Conservation (phyloP, 2,888 invertebrate species). For the Xestobium rufovillosum region DNA sequence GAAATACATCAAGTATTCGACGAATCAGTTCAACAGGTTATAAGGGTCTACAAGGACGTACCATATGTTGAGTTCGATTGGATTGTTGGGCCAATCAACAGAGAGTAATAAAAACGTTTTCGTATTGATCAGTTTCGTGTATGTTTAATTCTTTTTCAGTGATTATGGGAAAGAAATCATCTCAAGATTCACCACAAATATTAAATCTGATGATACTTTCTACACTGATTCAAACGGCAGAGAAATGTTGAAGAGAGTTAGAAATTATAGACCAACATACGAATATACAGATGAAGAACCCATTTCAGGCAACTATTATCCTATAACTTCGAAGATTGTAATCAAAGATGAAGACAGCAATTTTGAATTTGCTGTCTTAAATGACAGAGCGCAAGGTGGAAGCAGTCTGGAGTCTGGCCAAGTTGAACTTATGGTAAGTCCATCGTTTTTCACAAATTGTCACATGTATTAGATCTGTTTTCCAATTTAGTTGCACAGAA, state of each 20-base stretch:
- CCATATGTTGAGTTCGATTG: constrained; percentile 54
- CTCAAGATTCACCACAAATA: constrained; percentile 52
- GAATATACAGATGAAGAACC: constrained; percentile 45
- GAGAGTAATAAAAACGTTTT: too few relatives aligned
- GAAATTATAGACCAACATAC: constrained; percentile 55
- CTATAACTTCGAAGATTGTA: constrained; percentile 59
- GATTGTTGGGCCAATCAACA: constrained; percentile 55
- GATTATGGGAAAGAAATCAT: constrained; percentile 64
- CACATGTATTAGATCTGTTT: constrained; percentile 12
- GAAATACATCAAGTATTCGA: constrained; percentile 59
- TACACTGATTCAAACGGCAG: constrained; percentile 75
- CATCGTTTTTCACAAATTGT: constrained; percentile 16
- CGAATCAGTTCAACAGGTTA: too few relatives aligned
- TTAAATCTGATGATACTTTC: constrained; percentile 51
- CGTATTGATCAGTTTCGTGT: too few relatives aligned
- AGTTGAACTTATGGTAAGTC: constrained; percentile 12
- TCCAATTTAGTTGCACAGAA: constrained; percentile 59
- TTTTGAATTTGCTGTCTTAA: constrained; percentile 47
- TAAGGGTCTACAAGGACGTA: too few relatives aligned
- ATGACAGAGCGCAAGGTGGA: constrained; percentile 55
- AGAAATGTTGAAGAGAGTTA: constrained; percentile 56
- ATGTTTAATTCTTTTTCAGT: constrained; percentile 35
- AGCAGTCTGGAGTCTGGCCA: constrained; percentile 47
- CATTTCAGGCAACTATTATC: constrained; percentile 64
- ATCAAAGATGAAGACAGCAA: constrained; percentile 44